Conservation (phyloP, 2,797 vertebrate genomes). For the Hyperoplus immaculatus region DNA sequence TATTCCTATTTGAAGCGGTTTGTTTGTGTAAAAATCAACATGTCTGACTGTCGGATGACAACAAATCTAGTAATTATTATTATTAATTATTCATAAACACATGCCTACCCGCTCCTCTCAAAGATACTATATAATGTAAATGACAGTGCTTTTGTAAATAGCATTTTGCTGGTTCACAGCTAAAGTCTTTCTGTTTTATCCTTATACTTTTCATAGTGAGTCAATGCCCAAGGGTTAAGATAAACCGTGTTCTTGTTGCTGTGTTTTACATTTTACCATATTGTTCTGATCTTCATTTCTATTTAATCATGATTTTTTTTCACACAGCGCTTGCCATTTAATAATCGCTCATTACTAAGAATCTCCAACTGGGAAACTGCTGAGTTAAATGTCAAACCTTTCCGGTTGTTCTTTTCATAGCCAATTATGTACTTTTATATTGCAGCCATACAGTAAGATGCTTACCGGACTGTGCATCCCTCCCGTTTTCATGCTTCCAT, state of each 20-base stretch:
- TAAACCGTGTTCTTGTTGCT: slow-evolving; percentile 12
- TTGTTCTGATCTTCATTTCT: slow-evolving; percentile 3
- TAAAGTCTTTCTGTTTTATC: slow-evolving; percentile 12
- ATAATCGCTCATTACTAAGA: slow-evolving; percentile 20
- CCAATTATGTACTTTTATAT: slow-evolving; percentile 9
- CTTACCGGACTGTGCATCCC: slow-evolving; percentile 1
- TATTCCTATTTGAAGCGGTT: slow-evolving; percentile 58
- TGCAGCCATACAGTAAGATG: slow-evolving; percentile 23
- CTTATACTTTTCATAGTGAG: slow-evolving; percentile 12
- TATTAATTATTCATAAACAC: slow-evolving; percentile 13
- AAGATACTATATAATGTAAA: not conserved
- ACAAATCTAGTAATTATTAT: not conserved
- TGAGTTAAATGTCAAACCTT: slow-evolving; percentile 55
- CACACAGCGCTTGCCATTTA: slow-evolving; percentile 21
- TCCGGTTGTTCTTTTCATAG: slow-evolving; percentile 38
- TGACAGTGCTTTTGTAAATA: slow-evolving; percentile 31
- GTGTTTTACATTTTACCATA: slow-evolving; percentile 1
- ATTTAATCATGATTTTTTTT: slow-evolving; percentile 8
- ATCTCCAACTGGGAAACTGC: slow-evolving; percentile 26
- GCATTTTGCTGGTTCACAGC: slow-evolving; percentile 33
- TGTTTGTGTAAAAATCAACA: slow-evolving; percentile 47
- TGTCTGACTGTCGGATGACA: slow-evolving; percentile 12
- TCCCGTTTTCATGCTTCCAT: slow-evolving; percentile 18
- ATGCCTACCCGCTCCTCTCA: not conserved
- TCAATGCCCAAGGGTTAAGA: slow-evolving; percentile 41